A percentile compares a stretch with the other conserved stretches of the same genome.
Evolutionary conservation across 2,113 vertebrate species (phyloP).

Genomic region (Pedionomus torquatus): DNA sequence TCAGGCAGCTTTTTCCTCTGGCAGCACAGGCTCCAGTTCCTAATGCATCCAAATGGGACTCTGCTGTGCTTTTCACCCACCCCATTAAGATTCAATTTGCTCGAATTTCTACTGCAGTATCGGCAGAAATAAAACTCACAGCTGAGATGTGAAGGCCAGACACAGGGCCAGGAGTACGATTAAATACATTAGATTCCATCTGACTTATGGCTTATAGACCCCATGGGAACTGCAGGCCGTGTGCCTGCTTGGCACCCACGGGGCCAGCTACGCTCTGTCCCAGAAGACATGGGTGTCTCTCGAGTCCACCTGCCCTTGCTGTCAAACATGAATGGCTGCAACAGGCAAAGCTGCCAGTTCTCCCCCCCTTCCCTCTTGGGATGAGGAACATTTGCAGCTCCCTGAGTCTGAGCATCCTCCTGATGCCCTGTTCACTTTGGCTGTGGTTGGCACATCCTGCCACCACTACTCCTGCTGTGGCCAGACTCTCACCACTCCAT

Average conservation of each 20-base stretch:
- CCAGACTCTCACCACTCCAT: background rate
- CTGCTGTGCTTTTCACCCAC: background rate
- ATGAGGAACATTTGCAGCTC: background rate
- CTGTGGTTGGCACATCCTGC: background rate
- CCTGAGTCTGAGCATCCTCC: background rate
- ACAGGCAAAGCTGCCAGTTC: background rate
- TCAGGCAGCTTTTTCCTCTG: background rate
- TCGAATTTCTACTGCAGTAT: background rate
- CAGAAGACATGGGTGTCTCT: background rate
- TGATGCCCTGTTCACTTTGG: fast-evolving
- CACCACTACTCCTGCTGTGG: background rate
- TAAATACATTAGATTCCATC: background rate
- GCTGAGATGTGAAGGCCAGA: background rate
- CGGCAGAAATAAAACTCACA: background rate
- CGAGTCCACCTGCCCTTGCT: background rate
- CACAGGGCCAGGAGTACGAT: background rate
- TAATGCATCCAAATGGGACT: background rate
- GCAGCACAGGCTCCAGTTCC: background rate
- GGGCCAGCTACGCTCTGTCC: background rate
- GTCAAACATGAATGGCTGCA: background rate
- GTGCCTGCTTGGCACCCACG: background rate
- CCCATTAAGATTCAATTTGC: background rate
- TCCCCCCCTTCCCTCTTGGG: fast-evolving
- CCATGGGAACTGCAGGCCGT: background rate
- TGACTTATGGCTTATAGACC: fast-evolving